Base-by-base conservation (phyloP, 2,888 invertebrate genomes). In the Noctua fimbriata region DNA sequence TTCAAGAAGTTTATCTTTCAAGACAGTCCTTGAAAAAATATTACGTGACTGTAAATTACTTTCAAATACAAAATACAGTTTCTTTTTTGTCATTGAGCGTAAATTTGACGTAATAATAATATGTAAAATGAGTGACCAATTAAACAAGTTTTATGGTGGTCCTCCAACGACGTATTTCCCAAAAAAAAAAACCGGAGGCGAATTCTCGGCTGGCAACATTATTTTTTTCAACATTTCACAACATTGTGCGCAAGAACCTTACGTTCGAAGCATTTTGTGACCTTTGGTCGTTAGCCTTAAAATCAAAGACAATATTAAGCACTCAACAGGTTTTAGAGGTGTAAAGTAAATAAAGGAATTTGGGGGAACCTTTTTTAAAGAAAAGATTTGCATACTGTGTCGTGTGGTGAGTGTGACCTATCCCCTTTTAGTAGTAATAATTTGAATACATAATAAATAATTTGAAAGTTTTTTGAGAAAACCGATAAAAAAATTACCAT, bases 1-100 rank as follows among this genome's bases (percentile, higher is more conserved):
- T n/a, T 12, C 60, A 41, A 69, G 44, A 66, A 71, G 58, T 71
- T 71, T 82, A 70, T 76, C 81, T 71, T 58, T 47, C 36, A 32
- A 52, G 21, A 28, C 52, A 55, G 7, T 28, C 16, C 36, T 52
- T 14, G 52, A 41, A 28, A 44, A 60, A 67, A 63, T 67, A 72
- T 21, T 47, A 63, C 47, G 32, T n/a, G 24, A 67, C 36, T 28
- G 49, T n/a, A 65, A 24, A 67, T 63, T 36, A 24, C 52, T 52
- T 60, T 21, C 12, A 32, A 36, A 69, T 49, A 71, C 16, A 28
- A 69, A 44, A 69, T n/a, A 28, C 7, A 58, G 16, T 2, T 55
- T 0, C 6, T 24, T 36, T 21, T 73, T 63, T 47, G 36, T 58
- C 10, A 24, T 67, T 24, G 12, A 44, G 18, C 18, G 12, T 28